Percentiles rank a stretch among this genome's conserved stretches.
phyloP scores from a whole-genome alignment of 2,888 invertebrate genomes.

The Alviniconcha strummeri region DNA sequence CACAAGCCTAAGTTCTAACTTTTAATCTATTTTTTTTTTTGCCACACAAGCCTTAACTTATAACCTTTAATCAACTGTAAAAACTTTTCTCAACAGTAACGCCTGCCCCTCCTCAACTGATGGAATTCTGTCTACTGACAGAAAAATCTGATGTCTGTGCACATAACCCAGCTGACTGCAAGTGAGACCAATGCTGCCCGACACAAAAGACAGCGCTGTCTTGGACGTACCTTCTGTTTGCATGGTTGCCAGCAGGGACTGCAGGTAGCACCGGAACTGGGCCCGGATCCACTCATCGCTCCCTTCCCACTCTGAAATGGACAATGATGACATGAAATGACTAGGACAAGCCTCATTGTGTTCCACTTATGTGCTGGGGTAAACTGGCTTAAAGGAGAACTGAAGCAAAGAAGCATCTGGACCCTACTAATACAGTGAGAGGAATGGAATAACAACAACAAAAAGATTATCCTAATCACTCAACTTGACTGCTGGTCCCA shows the following conservation, averaged over 20 bases:
- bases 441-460: neutral
- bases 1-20: neutral
- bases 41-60: neutral
- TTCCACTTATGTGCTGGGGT: too few relatives aligned
- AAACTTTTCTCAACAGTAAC: neutral
- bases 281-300: constrained; percentile 97
- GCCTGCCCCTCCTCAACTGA: neutral
- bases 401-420: too few relatives aligned
- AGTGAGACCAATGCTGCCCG: too few relatives aligned
- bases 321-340: neutral
- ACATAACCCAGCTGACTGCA: too few relatives aligned
- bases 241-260: constrained; percentile 71
- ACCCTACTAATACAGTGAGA: too few relatives aligned
- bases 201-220: too few relatives aligned
- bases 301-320: constrained; percentile 84
- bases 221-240: constrained; percentile 53
- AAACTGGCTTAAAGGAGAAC: too few relatives aligned
- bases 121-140: too few relatives aligned
- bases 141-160: too few relatives aligned
- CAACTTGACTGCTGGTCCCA: too few relatives aligned
- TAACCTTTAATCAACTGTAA: neutral
- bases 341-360: too few relatives aligned
- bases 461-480: too few relatives aligned
- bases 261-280: constrained; percentile 81
- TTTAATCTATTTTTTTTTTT: neutral